A percentile compares a stretch with the other conserved stretches of the same genome.
Evolutionary conservation across 1,140 invertebrate species (phyloP).

Genomic region (Oreohelix idahoensis): DNA sequence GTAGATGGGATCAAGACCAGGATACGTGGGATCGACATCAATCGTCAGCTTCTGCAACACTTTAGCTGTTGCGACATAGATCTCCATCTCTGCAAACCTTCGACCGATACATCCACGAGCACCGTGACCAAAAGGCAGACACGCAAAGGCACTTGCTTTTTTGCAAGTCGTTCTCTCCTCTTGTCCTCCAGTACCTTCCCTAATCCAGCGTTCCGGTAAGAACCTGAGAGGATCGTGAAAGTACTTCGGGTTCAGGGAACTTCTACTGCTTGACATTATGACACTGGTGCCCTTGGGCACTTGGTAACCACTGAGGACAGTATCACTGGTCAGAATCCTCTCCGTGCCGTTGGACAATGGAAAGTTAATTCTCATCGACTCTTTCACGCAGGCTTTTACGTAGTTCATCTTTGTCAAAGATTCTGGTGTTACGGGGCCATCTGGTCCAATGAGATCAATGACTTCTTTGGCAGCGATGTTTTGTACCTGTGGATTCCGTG

Average conservation of each 20-base stretch:
- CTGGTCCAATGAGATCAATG: not conserved
- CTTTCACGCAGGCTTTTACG: conserved; percentile 22
- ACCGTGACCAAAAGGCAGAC: conserved; percentile 89
- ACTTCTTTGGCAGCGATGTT: not conserved
- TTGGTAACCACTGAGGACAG: conserved; percentile 25
- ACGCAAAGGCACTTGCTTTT: not conserved
- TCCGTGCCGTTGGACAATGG: conserved; percentile 22
- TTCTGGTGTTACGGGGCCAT: conserved; percentile 10
- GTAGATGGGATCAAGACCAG: conserved; percentile 15
- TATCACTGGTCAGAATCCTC: conserved; percentile 16
- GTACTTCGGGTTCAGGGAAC: not conserved
- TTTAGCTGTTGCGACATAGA: conserved; percentile 82
- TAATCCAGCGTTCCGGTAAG: conserved; percentile 20
- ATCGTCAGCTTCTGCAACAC: conserved; percentile 70
- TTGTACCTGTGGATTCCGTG: not conserved
- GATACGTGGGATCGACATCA: not conserved
- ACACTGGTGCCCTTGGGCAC: conserved; percentile 36
- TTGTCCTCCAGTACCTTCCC: not conserved
- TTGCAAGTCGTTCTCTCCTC: not conserved
- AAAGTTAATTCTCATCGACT: conserved; percentile 36
- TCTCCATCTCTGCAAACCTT: conserved; percentile 89
- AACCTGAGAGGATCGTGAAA: conserved; percentile 8
- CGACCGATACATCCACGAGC: conserved; percentile 88
- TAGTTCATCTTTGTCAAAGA: conserved; percentile 27
- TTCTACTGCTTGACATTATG: conserved; percentile 20